Base-by-base conservation (phyloP, 2,113 vertebrate species). In the Chitala chitala region DNA sequence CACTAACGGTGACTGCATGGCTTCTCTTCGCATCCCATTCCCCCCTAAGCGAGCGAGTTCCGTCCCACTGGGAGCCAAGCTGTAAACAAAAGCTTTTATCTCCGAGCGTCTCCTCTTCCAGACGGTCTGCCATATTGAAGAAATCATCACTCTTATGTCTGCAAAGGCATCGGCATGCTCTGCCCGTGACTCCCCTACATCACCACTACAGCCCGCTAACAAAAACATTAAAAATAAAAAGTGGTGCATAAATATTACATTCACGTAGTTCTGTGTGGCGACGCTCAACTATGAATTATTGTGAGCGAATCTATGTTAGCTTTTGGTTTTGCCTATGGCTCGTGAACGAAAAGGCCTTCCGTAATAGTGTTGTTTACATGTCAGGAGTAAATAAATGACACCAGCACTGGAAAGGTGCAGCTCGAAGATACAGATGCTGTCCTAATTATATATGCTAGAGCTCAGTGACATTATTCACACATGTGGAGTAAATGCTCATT, bases 41-140 rank as follows among this genome's bases (percentile, higher is more conserved):
- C 79, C n/a, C 81, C 76, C 78, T 74, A 73, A 81, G 80, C 78
- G 7, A 74, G 75, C 77, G 70, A 65, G 66, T 48, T 77, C 65
- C 78, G 24, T 59, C 66, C 74, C 74, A 59, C 48, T 78, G 77
- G 76, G 76, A 78, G 65, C 70, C 76, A 72, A 75, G 77, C 75
- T 38, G 73, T n/a, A 65, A 77, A 80, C 71, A 78, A 77, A 77
- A 70, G 70, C 24, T 79, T 83, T 78, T 69, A 78, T 56, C 55
- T 59, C 38, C 31, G 22, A 42, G 51, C 24, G 26, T 42, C 33
- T 56, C 38, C 36, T 40, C 10, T 53, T 38, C 24, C 69, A 54
- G 69, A 71, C 69, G 70, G 82, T 71, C 55, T 76, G 79, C 79
- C 75, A 76, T 72, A 79, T 79, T 78, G 78, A 77, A 69, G 71